Conservation (phyloP, 2,888 invertebrate genomes). For the Rhopalosiphum nymphaeae region DNA sequence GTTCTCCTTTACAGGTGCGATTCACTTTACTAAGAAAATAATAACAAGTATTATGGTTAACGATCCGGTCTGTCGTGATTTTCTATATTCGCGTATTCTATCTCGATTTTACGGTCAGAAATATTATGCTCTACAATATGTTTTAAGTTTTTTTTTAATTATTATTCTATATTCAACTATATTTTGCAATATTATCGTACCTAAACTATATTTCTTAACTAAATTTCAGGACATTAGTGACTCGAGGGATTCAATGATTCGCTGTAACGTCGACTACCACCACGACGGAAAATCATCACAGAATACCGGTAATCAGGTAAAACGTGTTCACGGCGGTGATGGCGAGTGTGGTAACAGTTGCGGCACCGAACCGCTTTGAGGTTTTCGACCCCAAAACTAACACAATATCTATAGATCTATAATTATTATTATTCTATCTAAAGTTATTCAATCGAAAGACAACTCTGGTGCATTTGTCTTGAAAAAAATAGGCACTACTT, state of each 20-base stretch:
- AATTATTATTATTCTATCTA: background rate
- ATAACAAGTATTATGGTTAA: background rate
- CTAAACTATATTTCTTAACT: background rate
- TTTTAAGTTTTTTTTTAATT: background rate
- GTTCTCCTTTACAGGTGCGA: constrained; percentile 72
- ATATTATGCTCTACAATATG: background rate
- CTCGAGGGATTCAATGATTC: constrained; percentile 69
- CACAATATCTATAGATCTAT: background rate
- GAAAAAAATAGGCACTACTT: background rate
- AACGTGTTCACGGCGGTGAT: constrained; percentile 56
- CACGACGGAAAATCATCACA: constrained; percentile 50
- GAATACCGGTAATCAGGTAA: constrained; percentile 63
- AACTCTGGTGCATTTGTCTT: background rate
- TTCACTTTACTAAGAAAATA: background rate
- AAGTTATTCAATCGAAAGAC: background rate
- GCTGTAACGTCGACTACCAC: constrained; percentile 37
- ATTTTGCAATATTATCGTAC: background rate
- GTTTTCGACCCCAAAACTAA: constrained; percentile 26
- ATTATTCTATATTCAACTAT: background rate
- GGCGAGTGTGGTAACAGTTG: constrained; percentile 47
- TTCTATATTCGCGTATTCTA: background rate
- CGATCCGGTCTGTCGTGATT: background rate
- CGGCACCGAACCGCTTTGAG: constrained; percentile 46
- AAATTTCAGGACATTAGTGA: constrained; percentile 69
- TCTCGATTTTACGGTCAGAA: background rate